Conservation (phyloP, 1,140 invertebrate species). For the Tenebrio molitor region DNA sequence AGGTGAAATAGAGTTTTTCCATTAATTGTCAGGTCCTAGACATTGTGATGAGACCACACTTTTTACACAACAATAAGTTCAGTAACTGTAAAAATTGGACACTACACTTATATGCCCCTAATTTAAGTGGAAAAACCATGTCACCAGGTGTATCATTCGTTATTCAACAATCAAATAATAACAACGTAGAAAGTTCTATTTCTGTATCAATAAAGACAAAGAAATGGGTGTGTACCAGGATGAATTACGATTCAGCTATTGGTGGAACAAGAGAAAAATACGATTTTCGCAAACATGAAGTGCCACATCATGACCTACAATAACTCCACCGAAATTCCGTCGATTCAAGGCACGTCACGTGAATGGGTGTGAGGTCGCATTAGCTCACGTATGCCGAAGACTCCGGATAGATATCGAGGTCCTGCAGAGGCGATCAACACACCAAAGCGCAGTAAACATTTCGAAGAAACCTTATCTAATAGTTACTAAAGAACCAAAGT, state of each 20-base stretch:
- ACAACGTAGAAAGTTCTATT: constrained; percentile 1
- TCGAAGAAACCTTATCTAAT: background rate
- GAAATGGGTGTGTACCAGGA: constrained; percentile 12
- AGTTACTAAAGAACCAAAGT: background rate
- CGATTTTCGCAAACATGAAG: constrained; percentile 16
- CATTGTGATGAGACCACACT: constrained; percentile 1
- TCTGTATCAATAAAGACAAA: background rate
- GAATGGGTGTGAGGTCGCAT: constrained; percentile 29
- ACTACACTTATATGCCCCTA: background rate
- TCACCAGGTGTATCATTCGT: background rate
- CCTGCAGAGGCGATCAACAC: constrained; percentile 24
- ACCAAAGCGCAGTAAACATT: constrained; percentile 28
- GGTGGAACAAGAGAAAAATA: no score
- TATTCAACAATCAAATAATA: constrained; percentile 9
- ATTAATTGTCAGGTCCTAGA: no score
- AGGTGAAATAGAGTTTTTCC: no score
- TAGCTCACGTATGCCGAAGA: background rate
- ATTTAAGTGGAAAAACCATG: constrained; percentile 13
- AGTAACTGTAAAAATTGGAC: constrained; percentile 24
- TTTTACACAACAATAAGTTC: constrained; percentile 12
- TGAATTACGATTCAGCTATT: no score
- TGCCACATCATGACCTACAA: constrained; percentile 16
- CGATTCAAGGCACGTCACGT: constrained; percentile 12
- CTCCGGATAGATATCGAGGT: constrained; percentile 3
- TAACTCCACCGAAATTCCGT: constrained; percentile 1